Percentiles rank a stretch among this genome's conserved stretches.
Conservation (phyloP, 2,888 invertebrate genomes). For the Drosophila mercatorum region DNA sequence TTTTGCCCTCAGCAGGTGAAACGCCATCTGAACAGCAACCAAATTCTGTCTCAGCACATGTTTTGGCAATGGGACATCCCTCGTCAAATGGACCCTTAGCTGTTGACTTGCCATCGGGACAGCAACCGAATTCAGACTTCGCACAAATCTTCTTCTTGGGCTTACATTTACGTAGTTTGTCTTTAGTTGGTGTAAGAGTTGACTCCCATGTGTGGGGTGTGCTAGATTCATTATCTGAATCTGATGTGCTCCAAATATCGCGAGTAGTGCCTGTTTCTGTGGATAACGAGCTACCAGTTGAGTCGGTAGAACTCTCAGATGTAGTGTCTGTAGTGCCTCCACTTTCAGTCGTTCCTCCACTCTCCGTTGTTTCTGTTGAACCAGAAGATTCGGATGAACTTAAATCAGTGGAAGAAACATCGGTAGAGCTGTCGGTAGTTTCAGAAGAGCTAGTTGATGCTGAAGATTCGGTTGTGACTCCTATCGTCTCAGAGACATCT, state of each 20-base stretch:
- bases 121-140: slow-evolving; percentile 91
- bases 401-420: slow-evolving; percentile 21
- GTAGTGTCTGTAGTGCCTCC: slow-evolving; percentile 38
- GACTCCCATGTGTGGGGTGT: slow-evolving; percentile 86
- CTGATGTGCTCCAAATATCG: slow-evolving; percentile 83
- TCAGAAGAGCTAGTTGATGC: background rate
- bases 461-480: slow-evolving; percentile 6
- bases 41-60: slow-evolving; percentile 90
- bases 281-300: slow-evolving; percentile 65
- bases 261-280: slow-evolving; percentile 73
- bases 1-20: slow-evolving; percentile 90
- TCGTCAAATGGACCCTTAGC: slow-evolving; percentile 93
- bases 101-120: slow-evolving; percentile 90
- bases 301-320: slow-evolving; percentile 55
- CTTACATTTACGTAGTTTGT: slow-evolving; percentile 87
- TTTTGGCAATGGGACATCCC: slow-evolving; percentile 90
- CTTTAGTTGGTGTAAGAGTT: slow-evolving; percentile 85
- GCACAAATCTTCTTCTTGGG: slow-evolving; percentile 86
- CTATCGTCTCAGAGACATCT: slow-evolving; percentile 10
- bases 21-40: slow-evolving; percentile 94
- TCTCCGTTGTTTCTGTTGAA: slow-evolving; percentile 32
- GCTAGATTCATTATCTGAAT: slow-evolving; percentile 84
- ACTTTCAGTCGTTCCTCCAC: slow-evolving; percentile 46
- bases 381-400: slow-evolving; percentile 31
- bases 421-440: slow-evolving; percentile 13